Percentiles rank a stretch among this genome's conserved stretches.
phyloP scores from a whole-genome alignment of 2,888 invertebrate species.

The Pristionchus japonicus region DNA sequence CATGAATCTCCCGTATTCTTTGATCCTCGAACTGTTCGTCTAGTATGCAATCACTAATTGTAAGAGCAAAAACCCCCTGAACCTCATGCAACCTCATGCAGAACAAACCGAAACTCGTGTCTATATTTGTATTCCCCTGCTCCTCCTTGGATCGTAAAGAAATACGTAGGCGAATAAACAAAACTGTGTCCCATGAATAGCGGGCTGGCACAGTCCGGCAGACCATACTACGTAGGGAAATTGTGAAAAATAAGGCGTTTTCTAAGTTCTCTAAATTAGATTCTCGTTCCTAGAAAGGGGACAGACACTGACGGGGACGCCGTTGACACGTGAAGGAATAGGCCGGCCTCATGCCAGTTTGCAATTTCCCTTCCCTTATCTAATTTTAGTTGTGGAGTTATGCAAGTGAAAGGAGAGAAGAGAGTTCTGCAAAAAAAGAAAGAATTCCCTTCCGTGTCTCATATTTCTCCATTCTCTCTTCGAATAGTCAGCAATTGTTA shows the following conservation, averaged over 20 bases:
- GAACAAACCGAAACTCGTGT: no score
- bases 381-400: neutral
- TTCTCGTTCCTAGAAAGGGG: neutral
- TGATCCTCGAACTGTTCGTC: no score
- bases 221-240: neutral
- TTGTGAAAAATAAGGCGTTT: neutral
- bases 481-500: no score
- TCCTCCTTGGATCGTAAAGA: no score
- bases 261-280: neutral
- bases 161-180: no score
- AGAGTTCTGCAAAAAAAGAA: neutral
- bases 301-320: neutral
- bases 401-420: neutral
- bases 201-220: no score
- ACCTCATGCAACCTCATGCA: no score
- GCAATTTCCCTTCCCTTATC: neutral
- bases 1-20: no score
- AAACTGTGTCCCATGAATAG: no score
- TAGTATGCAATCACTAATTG: no score
- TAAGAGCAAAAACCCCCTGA: no score
- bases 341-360: neutral
- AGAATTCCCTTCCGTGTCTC: neutral
- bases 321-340: neutral
- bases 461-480: neutral
- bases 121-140: no score